These are phyloP conservation scores for Tyria jacobaeae DNA, from an alignment of 2,888 invertebrate genomes.

Conservation along the genomic window DNA sequence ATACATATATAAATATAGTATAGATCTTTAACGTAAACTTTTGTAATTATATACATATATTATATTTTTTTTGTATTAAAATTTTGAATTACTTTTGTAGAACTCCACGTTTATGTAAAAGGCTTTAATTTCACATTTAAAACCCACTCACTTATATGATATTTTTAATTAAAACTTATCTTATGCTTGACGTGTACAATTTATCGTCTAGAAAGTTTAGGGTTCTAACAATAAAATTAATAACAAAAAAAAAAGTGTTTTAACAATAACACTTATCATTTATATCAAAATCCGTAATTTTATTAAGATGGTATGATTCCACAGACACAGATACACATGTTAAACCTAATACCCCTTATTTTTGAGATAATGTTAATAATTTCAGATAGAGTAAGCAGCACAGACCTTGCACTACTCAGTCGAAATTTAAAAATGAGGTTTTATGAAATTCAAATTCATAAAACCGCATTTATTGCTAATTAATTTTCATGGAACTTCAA, in stretches of 20 bases:
- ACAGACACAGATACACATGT: too few relatives aligned
- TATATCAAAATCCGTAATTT: not conserved
- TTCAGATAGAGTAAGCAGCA: too few relatives aligned
- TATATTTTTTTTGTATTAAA: too few relatives aligned
- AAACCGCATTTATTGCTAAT: not conserved
- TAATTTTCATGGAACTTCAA: not conserved
- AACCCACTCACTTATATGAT: not conserved
- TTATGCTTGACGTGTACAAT: not conserved
- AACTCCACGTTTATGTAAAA: too few relatives aligned
- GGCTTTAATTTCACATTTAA: too few relatives aligned
- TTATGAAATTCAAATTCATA: not conserved
- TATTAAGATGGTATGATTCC: too few relatives aligned
- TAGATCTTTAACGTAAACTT: too few relatives aligned
- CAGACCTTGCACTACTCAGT: not conserved
- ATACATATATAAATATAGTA: too few relatives aligned
- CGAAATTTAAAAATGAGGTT: not conserved
- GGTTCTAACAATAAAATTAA: constrained; percentile 5
- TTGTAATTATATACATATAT: too few relatives aligned
- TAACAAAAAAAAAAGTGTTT: too few relatives aligned
- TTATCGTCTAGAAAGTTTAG: not conserved
- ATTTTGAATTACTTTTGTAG: too few relatives aligned
- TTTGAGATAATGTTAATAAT: not conserved
- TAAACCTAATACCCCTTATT: too few relatives aligned
- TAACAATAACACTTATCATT: not conserved
- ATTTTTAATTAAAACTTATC: constrained; percentile 8